Base-by-base conservation (phyloP, 2,113 vertebrate species). In the Hucho hucho region DNA sequence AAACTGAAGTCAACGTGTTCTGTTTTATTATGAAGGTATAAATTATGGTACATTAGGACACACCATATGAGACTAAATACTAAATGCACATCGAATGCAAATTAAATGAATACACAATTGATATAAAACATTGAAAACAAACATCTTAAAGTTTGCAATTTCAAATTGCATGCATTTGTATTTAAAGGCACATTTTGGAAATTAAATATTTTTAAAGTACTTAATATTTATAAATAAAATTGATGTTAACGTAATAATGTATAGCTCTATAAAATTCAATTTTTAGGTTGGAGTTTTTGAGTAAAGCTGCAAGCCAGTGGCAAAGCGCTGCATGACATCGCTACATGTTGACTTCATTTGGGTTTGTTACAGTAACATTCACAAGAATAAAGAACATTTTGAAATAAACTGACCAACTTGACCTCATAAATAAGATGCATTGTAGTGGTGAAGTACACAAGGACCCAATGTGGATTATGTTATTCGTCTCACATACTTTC, bases 101-200 rank as follows among this genome's bases (percentile, higher is more conserved):
- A 26, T 26, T 26, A 26, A 26, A 26, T 26, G 25, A 26, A 26
- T 26, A 26, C 25, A 26, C 25, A 26, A 79, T 67, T 77, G 82
- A 91, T 74, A 80, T 81, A 83, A 85, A 79, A 29, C 28, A 29
- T 3, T 68, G 25, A 66, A 1, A 68, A 26, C 28, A 68, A 47
- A 75, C n/a, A 79, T 69, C 64, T 24, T 77, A 74, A 79, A 78
- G 77, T 82, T 88, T 81, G 77, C 75, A 28, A 65, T 28, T 65
- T 81, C 83, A 72, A 79, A 68, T 26, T 77, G 79, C 73, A 13
- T 73, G 79, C 32, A 82, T 25, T 16, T 13, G 81, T 65, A 64
- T 70, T 71, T 56, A 90, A 92, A 92, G 90, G 90, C 90, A 92
- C 89, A 86, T 84, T 85, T 87, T 90, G 25, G 26, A 65, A 65